Evolutionary conservation across 2,797 vertebrate genomes (phyloP).

Genomic region (Pipistrellus kuhlii): DNA sequence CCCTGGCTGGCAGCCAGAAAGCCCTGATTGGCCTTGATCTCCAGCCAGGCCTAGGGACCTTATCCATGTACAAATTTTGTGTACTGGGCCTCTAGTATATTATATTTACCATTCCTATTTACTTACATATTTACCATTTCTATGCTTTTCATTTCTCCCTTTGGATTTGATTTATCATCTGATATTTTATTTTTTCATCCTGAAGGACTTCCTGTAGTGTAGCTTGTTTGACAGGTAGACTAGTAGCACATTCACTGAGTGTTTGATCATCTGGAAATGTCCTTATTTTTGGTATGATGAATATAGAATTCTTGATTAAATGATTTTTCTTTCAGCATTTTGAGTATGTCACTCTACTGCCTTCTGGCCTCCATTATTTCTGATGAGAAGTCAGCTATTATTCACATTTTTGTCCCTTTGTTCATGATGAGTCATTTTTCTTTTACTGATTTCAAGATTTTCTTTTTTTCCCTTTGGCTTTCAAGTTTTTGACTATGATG

Average conservation of each 20-base stretch:
- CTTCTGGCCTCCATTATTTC: constrained; percentile 51
- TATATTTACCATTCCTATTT: background rate
- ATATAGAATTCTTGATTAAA: constrained; percentile 47
- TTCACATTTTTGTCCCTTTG: constrained; percentile 2
- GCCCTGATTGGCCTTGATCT: too few relatives aligned
- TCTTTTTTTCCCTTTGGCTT: background rate
- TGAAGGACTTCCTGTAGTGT: constrained; percentile 30
- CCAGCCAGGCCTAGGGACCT: too few relatives aligned
- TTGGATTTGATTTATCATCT: constrained; percentile 5
- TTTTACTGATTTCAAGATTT: constrained; percentile 33
- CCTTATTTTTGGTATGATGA: constrained; percentile 53
- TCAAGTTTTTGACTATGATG: constrained; percentile 31
- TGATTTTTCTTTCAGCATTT: constrained; percentile 33
- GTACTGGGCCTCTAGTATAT: background rate
- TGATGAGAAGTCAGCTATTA: constrained; percentile 40
- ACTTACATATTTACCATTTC: background rate
- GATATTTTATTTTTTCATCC: constrained; percentile 18
- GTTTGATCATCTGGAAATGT: constrained; percentile 45
- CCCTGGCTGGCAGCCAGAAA: too few relatives aligned
- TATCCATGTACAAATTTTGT: too few relatives aligned
- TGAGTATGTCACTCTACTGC: constrained; percentile 32
- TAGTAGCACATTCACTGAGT: constrained; percentile 27
- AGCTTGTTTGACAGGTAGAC: constrained; percentile 13
- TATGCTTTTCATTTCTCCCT: background rate
- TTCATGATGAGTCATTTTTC: constrained; percentile 38